phyloP scores from a whole-genome alignment of 2,797 vertebrate species.

The Meriones psammophilus region DNA sequence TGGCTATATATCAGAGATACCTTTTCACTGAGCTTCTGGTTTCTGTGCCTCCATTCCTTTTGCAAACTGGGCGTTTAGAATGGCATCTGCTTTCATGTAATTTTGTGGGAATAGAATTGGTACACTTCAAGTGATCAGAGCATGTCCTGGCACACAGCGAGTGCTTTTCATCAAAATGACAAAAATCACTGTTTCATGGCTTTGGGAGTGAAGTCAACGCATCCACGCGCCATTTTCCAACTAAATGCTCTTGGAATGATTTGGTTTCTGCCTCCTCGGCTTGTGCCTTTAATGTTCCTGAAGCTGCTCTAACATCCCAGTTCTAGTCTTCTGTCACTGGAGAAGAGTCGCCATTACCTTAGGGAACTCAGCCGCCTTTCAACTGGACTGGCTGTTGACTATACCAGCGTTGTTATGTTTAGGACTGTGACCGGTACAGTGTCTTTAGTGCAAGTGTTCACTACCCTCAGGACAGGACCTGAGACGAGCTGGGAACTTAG shows the following conservation, averaged over 20 bases:
- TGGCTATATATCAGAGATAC: background rate
- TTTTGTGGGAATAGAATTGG: slow-evolving; percentile 31
- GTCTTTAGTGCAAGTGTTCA: background rate
- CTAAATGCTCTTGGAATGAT: background rate
- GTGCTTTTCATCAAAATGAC: slow-evolving; percentile 33
- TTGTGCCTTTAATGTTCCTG: slow-evolving; percentile 1
- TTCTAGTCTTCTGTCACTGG: background rate
- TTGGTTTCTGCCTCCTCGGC: background rate
- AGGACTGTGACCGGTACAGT: background rate
- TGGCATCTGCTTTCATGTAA: slow-evolving; percentile 13
- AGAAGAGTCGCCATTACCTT: slow-evolving; percentile 5
- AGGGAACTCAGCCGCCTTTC: background rate
- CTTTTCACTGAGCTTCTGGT: background rate
- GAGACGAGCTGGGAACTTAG: slow-evolving; percentile 6
- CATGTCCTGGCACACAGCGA: background rate
- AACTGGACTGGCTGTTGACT: background rate
- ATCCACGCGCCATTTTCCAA: background rate
- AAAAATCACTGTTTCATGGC: background rate
- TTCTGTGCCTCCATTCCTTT: background rate
- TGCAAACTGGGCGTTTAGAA: slow-evolving; percentile 8
- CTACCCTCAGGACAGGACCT: background rate
- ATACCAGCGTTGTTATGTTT: background rate
- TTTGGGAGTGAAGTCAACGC: background rate
- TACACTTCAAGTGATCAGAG: slow-evolving; percentile 16
- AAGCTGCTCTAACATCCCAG: background rate